Conservation (phyloP, 2,113 vertebrate species). For the Pachypanchax playfairii region DNA sequence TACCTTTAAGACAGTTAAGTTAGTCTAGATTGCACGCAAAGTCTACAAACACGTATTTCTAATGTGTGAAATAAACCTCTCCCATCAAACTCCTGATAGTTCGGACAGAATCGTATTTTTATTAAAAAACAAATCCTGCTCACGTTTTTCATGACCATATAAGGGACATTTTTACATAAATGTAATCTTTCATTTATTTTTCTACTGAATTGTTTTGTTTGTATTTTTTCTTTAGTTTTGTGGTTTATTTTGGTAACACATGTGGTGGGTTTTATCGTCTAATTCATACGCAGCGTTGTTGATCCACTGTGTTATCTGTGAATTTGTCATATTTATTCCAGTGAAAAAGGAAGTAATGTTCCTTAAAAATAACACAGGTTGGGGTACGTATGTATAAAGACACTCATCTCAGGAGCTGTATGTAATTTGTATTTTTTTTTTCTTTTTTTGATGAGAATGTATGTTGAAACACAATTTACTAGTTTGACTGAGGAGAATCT, state of each 20-base stretch:
- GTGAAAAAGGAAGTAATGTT: neutral
- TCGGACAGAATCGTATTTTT: too few species aligned
- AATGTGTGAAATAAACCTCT: constrained; percentile 9
- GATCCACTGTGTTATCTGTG: constrained; percentile 31
- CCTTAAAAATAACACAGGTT: constrained; percentile 30
- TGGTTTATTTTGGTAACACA: neutral
- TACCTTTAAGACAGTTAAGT: constrained; percentile 16
- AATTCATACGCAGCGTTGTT: constrained; percentile 7
- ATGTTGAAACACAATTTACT: constrained; percentile 44
- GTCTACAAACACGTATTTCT: constrained; percentile 1
- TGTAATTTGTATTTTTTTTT: too few species aligned
- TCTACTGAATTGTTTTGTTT: neutral
- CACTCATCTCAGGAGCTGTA: constrained; percentile 59
- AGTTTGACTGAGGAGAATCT: constrained; percentile 34
- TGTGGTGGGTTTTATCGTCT: constrained; percentile 5
- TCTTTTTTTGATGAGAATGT: constrained; percentile 35
- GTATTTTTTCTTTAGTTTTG: constrained; percentile 17
- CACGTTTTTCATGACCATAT: too few species aligned
- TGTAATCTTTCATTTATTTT: too few species aligned
- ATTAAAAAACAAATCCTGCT: too few species aligned
- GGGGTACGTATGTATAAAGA: constrained; percentile 17
- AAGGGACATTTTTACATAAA: too few species aligned
- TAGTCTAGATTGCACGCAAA: constrained; percentile 15
- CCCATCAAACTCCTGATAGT: neutral
- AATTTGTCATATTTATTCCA: constrained; percentile 31